Conservation (phyloP, 1,140 invertebrate genomes). For the Hyphantria cunea region DNA sequence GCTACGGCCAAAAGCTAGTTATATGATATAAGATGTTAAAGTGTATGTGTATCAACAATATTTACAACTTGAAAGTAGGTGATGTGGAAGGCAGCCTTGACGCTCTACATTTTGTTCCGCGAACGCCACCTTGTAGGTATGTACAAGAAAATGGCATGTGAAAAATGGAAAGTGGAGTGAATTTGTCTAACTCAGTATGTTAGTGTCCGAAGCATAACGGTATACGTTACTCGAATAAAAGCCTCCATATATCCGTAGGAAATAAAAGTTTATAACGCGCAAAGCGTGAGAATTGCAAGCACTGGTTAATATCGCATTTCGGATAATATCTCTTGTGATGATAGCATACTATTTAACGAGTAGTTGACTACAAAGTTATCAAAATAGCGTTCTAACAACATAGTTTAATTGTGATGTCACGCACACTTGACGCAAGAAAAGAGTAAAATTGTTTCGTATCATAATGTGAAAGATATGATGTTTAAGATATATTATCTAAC, state of each 20-base stretch:
- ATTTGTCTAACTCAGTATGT: slow-evolving; percentile 70
- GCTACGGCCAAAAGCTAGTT: slow-evolving; percentile 27
- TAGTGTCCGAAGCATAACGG: slow-evolving; percentile 59
- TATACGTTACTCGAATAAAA: slow-evolving; percentile 50
- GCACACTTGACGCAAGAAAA: slow-evolving; percentile 19
- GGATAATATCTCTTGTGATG: slow-evolving; percentile 53
- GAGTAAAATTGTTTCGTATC: no score
- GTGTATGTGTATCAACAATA: slow-evolving; percentile 40
- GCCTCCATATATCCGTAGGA: slow-evolving; percentile 30
- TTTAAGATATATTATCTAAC: no score
- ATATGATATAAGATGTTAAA: slow-evolving; percentile 30
- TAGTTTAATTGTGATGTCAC: slow-evolving; percentile 22
- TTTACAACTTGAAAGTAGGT: slow-evolving; percentile 53
- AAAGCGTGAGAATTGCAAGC: no score
- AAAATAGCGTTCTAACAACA: no score
- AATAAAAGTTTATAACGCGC: slow-evolving; percentile 40
- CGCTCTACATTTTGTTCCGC: slow-evolving; percentile 60
- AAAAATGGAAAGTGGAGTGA: slow-evolving; percentile 79
- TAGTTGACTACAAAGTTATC: slow-evolving; percentile 39
- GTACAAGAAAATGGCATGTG: slow-evolving; percentile 66
- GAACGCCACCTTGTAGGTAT: slow-evolving; percentile 53
- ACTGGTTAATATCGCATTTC: slow-evolving; percentile 35
- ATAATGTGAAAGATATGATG: no score
- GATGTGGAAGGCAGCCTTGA: slow-evolving; percentile 49
- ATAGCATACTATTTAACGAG: slow-evolving; percentile 57